phyloP scores from a whole-genome alignment of 2,797 vertebrate species.

The Acipenser transmontanus region DNA sequence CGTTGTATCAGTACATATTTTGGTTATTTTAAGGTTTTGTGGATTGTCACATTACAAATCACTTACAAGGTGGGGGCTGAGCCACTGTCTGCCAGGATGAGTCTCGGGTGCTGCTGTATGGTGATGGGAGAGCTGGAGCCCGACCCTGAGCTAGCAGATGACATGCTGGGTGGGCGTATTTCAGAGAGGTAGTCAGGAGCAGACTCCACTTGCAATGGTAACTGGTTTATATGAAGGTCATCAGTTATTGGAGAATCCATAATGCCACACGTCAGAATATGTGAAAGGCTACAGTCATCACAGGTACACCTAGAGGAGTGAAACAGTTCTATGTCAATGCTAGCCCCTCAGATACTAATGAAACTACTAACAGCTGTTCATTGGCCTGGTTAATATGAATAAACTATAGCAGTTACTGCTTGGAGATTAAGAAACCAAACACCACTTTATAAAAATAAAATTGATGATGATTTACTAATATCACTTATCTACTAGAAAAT shows the following conservation, averaged over 20 bases:
- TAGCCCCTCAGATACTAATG: too few species aligned
- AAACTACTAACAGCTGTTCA: too few species aligned
- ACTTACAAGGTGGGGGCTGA: conserved; percentile 82
- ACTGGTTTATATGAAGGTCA: conserved; percentile 80
- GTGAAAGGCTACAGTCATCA: conserved; percentile 96
- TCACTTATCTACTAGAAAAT: too few species aligned
- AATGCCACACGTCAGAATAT: conserved; percentile 96
- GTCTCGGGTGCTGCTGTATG: conserved; percentile 79
- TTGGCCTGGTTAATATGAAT: too few species aligned
- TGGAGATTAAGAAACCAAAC: too few species aligned
- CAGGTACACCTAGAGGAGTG: conserved; percentile 80
- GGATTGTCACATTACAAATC: not conserved
- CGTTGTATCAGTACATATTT: too few species aligned
- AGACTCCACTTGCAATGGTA: conserved; percentile 78
- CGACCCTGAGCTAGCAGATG: conserved; percentile 87
- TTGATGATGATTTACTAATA: too few species aligned
- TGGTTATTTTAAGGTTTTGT: too few species aligned
- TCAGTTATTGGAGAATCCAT: conserved; percentile 89
- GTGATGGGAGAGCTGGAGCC: conserved; percentile 89
- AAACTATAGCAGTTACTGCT: too few species aligned
- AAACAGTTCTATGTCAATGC: not conserved
- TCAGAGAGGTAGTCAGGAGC: conserved; percentile 77
- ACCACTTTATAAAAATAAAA: too few species aligned
- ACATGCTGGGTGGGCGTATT: conserved; percentile 85
- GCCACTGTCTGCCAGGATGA: conserved; percentile 74